These are phyloP conservation scores for Pristionchus fissidentatus DNA, from an alignment of 2,888 invertebrate genomes.

Conservation along the genomic window DNA sequence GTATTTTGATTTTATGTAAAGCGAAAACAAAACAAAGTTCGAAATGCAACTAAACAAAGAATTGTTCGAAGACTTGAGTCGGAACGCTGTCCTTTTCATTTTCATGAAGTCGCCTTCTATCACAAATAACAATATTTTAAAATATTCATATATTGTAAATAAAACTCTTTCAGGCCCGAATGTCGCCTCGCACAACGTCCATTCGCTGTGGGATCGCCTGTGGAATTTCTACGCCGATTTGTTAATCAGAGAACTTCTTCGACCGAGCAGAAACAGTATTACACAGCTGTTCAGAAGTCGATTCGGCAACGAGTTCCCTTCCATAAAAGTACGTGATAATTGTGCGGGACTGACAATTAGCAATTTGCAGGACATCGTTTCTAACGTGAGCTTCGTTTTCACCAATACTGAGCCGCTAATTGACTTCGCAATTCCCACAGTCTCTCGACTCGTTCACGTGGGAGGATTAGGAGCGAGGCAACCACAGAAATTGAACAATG, in stretches of 20 bases:
- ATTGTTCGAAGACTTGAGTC: too few species aligned
- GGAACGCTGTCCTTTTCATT: too few species aligned
- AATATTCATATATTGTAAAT: not conserved
- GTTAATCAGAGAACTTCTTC: not conserved
- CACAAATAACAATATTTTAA: too few species aligned
- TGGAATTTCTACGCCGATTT: slow-evolving; percentile 32
- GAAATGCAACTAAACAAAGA: too few species aligned
- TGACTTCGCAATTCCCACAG: slow-evolving; percentile 3
- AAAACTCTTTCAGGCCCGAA: not conserved
- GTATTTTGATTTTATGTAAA: not conserved
- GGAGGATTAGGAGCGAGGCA: slow-evolving; percentile 9
- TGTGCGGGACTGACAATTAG: not conserved
- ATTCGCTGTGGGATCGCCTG: not conserved
- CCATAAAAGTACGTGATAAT: not conserved
- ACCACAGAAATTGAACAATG: not conserved
- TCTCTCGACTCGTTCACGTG: not conserved
- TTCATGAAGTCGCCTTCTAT: too few species aligned
- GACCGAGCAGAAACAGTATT: not conserved
- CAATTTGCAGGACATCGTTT: not conserved
- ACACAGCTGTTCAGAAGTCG: not conserved
- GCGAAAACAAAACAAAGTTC: not conserved
- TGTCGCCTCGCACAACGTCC: slow-evolving; percentile 2
- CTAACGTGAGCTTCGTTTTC: slow-evolving; percentile 6
- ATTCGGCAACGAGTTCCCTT: not conserved
- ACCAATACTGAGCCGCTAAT: slow-evolving; percentile 21